These are phyloP conservation scores for Drosophila ercepeae DNA, from an alignment of 1,140 invertebrate genomes.

Conservation along the genomic window DNA sequence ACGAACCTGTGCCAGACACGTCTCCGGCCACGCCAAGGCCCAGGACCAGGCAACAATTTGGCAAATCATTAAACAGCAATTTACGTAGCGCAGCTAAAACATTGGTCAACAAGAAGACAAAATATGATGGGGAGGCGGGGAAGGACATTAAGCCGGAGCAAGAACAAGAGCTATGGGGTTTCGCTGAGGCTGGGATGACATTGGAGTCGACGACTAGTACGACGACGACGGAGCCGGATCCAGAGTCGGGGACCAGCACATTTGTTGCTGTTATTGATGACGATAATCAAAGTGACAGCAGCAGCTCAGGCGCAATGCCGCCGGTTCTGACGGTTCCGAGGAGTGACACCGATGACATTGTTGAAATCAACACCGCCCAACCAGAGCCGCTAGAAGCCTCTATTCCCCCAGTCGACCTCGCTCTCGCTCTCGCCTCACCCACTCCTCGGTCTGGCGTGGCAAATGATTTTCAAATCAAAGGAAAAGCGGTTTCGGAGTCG, in stretches of 20 bases:
- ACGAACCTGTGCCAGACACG: conserved; percentile 20
- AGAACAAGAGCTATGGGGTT: conserved; percentile 5
- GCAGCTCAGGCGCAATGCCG: conserved; percentile 34
- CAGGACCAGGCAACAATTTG: conserved; percentile 66
- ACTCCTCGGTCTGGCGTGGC: conserved; percentile 49
- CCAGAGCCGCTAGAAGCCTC: conserved; percentile 12
- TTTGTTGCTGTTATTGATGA: conserved; percentile 74
- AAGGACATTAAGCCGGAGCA: conserved; percentile 8
- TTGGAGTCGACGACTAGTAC: conserved; percentile 14
- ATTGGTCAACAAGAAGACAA: conserved; percentile 38
- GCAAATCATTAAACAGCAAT: conserved; percentile 83
- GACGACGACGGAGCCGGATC: conserved; percentile 2
- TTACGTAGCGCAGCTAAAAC: conserved; percentile 69
- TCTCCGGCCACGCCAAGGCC: conserved; percentile 7
- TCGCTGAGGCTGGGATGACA: conserved; percentile 24
- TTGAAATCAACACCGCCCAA: conserved; percentile 73
- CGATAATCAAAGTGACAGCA: conserved; percentile 81
- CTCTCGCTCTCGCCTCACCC: no score
- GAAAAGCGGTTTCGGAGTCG: conserved; percentile 4
- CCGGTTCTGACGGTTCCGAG: conserved; percentile 15
- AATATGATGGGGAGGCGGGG: conserved; percentile 26
- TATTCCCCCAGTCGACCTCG: no score
- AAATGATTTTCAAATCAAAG: conserved; percentile 82
- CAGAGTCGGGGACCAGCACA: conserved; percentile 48
- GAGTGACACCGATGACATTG: conserved; percentile 76